Base-by-base conservation (phyloP, 1,140 invertebrate species). In the Callitettix versicolor region DNA sequence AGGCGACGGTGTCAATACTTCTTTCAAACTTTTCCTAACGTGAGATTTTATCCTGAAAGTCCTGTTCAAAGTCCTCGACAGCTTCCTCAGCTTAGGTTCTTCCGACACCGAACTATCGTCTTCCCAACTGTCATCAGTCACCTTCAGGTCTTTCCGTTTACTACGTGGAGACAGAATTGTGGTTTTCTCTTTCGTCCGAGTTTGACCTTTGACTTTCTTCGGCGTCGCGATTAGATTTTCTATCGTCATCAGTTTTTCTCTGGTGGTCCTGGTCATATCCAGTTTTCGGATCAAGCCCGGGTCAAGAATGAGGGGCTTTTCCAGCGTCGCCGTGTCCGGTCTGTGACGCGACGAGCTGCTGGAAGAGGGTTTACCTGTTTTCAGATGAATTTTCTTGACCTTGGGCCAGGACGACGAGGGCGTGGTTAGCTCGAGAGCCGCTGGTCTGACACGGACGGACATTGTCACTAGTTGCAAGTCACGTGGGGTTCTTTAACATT, bases 261-360 rank as follows among this genome's bases (percentile, higher is more conserved):
- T 36, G 1, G 48, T 51, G n/a, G 36, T 14, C 18, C 48, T 36
- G 12, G 48, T 51, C 48, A 51, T 51, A 20, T 51, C 48, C 15
- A 51, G 67, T 60, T 78, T 75, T 5, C 71, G 65, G 30, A 75
- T 65, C 12, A 77, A 65, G 15, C 67, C 64, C 2, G 75, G 73
- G 58, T 81, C 73, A 21, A 82, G 66, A 0, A 81, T 66, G 17
- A 68, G 68, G 0, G 79, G 77, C 22, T 70, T 72, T n/a, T 76
- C 76, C 20, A 80, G 63, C 33, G 76, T 78, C 2, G 78, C 79
- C 0, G 79, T 80, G 3, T 73, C 66, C 2, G 79, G 79, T 3
- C 79, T 26, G 18, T n/a, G 44, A 6, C 33, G 34, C 33, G 30
- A 6, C 3, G 26, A 30, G 9, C 26, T 9, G 26, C 26, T 30